phyloP scores from a whole-genome alignment of 1,140 invertebrate species.

The Papilio aristodemus region DNA sequence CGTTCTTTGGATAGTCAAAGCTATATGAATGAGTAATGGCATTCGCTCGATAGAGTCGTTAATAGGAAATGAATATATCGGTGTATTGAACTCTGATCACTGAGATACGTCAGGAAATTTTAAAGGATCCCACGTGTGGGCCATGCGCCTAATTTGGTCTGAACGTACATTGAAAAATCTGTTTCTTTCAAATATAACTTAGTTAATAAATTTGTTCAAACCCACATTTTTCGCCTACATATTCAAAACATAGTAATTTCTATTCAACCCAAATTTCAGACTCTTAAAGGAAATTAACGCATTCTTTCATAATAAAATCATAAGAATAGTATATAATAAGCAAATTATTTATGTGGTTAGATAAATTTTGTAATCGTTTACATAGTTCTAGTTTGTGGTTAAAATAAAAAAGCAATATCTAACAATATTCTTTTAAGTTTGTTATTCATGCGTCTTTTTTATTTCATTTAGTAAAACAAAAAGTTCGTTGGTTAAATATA shows the following conservation, averaged over 20 bases:
- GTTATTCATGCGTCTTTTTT: no score
- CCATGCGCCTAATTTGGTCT: constrained; percentile 7
- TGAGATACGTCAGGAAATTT: constrained; percentile 17
- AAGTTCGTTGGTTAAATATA: not conserved
- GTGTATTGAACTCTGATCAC: constrained; percentile 42
- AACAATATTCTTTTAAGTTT: no score
- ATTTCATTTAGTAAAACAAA: not conserved
- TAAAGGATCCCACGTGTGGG: constrained; percentile 16
- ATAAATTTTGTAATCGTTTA: no score
- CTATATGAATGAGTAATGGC: constrained; percentile 47
- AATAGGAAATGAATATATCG: constrained; percentile 47
- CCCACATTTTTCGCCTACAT: constrained; percentile 31
- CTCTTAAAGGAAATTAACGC: no score
- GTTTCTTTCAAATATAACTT: constrained; percentile 18
- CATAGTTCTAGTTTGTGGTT: no score
- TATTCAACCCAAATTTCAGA: no score
- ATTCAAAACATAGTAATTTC: no score
- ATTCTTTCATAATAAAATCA: no score
- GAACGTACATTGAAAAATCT: constrained; percentile 25
- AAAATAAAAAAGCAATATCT: no score
- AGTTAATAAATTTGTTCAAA: constrained; percentile 22
- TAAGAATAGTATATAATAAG: no score
- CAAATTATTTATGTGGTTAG: no score
- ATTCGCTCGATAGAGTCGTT: constrained; percentile 42
- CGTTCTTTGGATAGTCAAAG: constrained; percentile 37